A percentile compares a stretch with the other conserved stretches of the same genome.
Evolutionary conservation across 2,113 vertebrate species (phyloP).

Genomic region (Forbesichthys agassizii): DNA sequence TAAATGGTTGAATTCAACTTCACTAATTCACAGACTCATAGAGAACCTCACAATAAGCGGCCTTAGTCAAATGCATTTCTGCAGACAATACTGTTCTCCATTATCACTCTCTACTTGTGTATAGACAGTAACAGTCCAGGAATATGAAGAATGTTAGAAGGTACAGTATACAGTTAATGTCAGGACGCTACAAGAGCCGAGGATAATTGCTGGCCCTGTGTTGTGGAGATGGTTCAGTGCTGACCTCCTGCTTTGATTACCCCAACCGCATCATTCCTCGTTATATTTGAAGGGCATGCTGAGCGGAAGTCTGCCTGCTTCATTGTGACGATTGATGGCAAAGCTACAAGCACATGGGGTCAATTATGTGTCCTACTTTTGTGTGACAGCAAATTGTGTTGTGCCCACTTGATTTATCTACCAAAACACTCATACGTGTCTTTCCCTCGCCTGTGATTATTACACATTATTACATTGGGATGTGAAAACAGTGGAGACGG

Average conservation of each 20-base stretch:
- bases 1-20: neutral
- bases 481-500: slow-evolving; percentile 35
- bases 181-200: slow-evolving; percentile 21
- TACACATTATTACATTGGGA: slow-evolving; percentile 26
- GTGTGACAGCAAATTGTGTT: slow-evolving; percentile 8
- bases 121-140: too few relatives aligned
- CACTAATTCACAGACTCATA: neutral
- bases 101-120: too few relatives aligned
- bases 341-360: neutral
- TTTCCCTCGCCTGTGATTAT: slow-evolving; percentile 38
- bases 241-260: slow-evolving; percentile 37
- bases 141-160: neutral
- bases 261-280: slow-evolving; percentile 28
- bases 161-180: neutral
- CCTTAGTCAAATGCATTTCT: neutral
- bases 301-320: slow-evolving; percentile 45
- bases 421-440: neutral
- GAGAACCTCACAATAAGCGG: neutral
- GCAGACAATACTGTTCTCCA: too few relatives aligned
- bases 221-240: slow-evolving; percentile 10
- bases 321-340: slow-evolving; percentile 17
- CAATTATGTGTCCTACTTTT: slow-evolving; percentile 11
- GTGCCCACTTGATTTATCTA: neutral
- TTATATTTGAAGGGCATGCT: slow-evolving; percentile 44
- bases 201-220: slow-evolving; percentile 20